A percentile compares a stretch with the other conserved stretches of the same genome.
These are phyloP conservation scores for Oncorhynchus nerka DNA, from an alignment of 2,113 vertebrate genomes.

Conservation along the genomic window DNA sequence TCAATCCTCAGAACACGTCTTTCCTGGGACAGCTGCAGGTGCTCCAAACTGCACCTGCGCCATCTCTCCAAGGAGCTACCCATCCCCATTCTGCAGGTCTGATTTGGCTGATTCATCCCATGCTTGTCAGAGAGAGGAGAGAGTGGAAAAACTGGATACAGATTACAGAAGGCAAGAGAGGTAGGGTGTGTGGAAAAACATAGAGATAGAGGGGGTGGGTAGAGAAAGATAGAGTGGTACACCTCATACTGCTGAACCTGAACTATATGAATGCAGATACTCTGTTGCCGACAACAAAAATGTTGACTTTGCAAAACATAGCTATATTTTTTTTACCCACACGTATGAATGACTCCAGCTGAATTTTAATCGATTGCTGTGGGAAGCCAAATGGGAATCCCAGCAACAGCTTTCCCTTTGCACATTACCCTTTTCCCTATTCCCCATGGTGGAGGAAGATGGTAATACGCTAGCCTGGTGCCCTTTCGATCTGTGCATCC, in stretches of 20 bases:
- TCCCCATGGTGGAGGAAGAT: constrained; percentile 18
- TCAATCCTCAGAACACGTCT: not conserved
- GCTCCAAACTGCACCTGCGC: not conserved
- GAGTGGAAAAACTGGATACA: not conserved
- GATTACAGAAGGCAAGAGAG: not conserved
- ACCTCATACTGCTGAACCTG: constrained; percentile 7
- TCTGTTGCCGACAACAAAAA: not conserved
- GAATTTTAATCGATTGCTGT: constrained; percentile 1
- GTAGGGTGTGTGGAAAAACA: not conserved
- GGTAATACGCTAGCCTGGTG: constrained; percentile 19
- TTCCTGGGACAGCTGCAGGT: not conserved
- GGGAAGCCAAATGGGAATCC: constrained; percentile 9
- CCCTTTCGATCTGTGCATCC: constrained; percentile 19
- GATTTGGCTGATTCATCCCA: not conserved
- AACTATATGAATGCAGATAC: not conserved
- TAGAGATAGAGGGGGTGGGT: not conserved
- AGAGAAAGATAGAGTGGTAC: not conserved
- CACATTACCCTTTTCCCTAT: constrained; percentile 12
- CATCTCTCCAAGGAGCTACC: not conserved
- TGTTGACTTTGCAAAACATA: not conserved
- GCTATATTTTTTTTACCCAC: not conserved
- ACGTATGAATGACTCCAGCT: not conserved
- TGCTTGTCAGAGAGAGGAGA: not conserved
- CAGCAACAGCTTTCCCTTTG: constrained; percentile 16
- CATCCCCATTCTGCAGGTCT: not conserved